Evolutionary conservation across 2,888 invertebrate genomes (phyloP), one percentile per base, ranked within the genome.

Genomic region (Ligdia adustata): DNA sequence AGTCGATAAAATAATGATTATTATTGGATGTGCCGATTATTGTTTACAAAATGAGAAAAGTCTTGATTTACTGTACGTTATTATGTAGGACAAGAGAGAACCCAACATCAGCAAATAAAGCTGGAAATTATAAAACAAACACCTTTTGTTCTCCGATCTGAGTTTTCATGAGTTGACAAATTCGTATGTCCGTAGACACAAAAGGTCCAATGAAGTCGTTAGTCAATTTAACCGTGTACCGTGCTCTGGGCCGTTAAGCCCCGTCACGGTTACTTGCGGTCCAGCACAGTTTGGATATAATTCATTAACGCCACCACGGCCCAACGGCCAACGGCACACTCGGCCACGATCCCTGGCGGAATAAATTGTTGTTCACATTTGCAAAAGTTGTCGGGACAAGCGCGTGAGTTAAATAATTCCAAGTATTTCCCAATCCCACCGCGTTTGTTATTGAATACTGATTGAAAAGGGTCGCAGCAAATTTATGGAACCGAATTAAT

Each of bases 181-280:
- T 33, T 24, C 9, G 5, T 13, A 2, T 16, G 2, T 16, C 16
- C n/a, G 16, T 22, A 13, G 18, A 41, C 2, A 15, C 14, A 35
- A 35, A n/a, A 41, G 26, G 31, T 41, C 34, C 32, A 55, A 56
- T 55, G 38, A 60, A 58, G 58, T 55, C 44, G 45, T 59, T 55
- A 52, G 45, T 49, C 50, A 49, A 40, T 49, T 56, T 49, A 58
- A 60, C 58, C 55, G 51, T 47, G 32, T 27, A 20, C 9, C 27
- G 34, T 35, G 53, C 11, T 20, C 16, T 35, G 53, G 50, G 34
- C 43, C 24, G 41, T 24, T 27, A 33, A 45, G 39, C 53, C 55
- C 40, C 34, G 62, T 69, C 69, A 72, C 49, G 56, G 47, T 66
- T 64, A 68, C 70, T 69, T 63, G 72, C 64, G 59, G 61, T 58